Conservation (phyloP, 2,113 vertebrate genomes). For the Pheucticus melanocephalus region DNA sequence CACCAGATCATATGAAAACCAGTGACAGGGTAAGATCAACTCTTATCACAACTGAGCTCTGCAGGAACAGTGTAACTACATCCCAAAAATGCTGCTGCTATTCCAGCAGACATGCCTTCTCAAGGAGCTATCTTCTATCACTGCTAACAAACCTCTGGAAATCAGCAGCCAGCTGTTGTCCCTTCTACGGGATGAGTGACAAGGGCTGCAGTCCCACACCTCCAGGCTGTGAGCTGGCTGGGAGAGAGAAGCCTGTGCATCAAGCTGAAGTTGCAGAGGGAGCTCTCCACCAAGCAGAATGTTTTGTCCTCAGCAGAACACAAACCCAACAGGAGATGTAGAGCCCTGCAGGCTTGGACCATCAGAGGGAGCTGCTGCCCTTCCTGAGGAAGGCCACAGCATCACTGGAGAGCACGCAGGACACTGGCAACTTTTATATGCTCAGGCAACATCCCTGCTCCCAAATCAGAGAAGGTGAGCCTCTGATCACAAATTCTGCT, state of each 20-base stretch:
- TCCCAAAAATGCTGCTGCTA: neutral
- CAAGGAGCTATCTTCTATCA: neutral
- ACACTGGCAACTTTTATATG: neutral
- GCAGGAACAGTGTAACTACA: neutral
- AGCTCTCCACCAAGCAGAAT: neutral
- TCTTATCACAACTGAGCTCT: neutral
- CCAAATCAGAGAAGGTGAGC: neutral
- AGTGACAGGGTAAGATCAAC: neutral
- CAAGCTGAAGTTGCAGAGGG: neutral
- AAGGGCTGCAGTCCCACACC: neutral
- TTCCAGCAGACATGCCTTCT: neutral
- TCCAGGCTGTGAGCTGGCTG: neutral
- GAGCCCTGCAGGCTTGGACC: constrained; percentile 20
- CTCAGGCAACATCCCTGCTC: neutral
- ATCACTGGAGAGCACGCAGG: neutral
- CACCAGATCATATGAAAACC: neutral
- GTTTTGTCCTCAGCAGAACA: neutral
- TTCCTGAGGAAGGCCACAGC: constrained; percentile 1
- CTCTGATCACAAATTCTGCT: neutral
- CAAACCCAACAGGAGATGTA: neutral
- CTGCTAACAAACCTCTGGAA: neutral
- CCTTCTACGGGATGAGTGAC: neutral
- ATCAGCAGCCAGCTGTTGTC: neutral
- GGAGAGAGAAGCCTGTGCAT: neutral
- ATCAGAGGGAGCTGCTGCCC: constrained; percentile 68